Evolutionary conservation across 1,140 invertebrate species (phyloP).

Genomic region (Nasonia vitripennis): DNA sequence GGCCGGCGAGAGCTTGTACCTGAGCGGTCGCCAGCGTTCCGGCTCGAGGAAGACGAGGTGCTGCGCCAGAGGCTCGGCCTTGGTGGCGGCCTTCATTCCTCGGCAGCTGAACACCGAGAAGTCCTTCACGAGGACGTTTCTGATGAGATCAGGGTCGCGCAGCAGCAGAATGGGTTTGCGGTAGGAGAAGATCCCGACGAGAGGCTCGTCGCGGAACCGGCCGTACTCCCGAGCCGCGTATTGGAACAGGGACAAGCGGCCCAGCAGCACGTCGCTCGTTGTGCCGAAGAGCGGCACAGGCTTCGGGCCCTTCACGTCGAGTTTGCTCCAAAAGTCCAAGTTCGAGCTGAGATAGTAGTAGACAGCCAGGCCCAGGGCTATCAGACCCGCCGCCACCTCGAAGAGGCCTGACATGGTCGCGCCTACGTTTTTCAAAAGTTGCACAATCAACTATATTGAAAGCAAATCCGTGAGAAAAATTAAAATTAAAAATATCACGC

Average conservation of each 20-base stretch:
- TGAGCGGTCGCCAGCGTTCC: conserved; percentile 74
- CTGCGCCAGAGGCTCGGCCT: conserved; percentile 63
- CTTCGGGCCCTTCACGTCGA: conserved; percentile 59
- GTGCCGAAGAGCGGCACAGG: conserved; percentile 65
- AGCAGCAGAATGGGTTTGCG: conserved; percentile 72
- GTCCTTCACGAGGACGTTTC: conserved; percentile 73
- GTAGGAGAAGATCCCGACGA: conserved; percentile 72
- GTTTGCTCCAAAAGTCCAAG: conserved; percentile 66
- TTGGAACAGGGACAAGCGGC: conserved; percentile 47
- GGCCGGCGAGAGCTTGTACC: conserved; percentile 72
- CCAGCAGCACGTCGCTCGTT: conserved; percentile 55
- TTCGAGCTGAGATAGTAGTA: conserved; percentile 58
- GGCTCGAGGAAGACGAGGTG: conserved; percentile 67
- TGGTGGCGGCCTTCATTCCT: conserved; percentile 60
- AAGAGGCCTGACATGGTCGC: not conserved
- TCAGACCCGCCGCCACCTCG: conserved; percentile 51
- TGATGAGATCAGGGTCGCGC: conserved; percentile 75
- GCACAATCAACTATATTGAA: no score
- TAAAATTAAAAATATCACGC: no score
- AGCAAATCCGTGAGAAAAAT: no score
- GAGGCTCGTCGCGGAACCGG: conserved; percentile 67
- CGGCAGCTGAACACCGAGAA: conserved; percentile 73
- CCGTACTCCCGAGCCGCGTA: conserved; percentile 62
- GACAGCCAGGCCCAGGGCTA: conserved; percentile 24
- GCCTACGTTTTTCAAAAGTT: no score